These are phyloP conservation scores for Dryococelus australis DNA, from an alignment of 2,888 invertebrate species.

Conservation along the genomic window DNA sequence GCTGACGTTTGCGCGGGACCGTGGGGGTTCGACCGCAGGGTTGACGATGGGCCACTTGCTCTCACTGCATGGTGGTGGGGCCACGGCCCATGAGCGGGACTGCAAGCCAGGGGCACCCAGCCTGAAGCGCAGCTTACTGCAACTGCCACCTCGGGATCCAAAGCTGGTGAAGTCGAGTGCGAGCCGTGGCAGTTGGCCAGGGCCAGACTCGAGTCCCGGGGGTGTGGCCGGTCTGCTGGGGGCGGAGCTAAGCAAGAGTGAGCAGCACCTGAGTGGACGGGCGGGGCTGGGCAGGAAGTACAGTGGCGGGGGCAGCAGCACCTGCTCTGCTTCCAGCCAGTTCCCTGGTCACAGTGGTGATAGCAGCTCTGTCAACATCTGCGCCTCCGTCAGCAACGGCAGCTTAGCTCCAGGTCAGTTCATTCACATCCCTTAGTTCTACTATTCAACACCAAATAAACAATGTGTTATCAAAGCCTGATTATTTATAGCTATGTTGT, in stretches of 20 bases:
- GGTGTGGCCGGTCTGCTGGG: conserved; percentile 57
- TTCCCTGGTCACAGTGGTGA: conserved; percentile 57
- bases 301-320: conserved; percentile 34
- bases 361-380: conserved; percentile 55
- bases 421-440: background rate
- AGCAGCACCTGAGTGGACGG: conserved; percentile 63
- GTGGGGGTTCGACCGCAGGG: conserved; percentile 58
- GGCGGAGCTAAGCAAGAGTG: conserved; percentile 84
- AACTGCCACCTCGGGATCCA: conserved; percentile 74
- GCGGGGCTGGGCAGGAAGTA: conserved; percentile 42
- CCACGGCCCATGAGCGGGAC: conserved; percentile 59
- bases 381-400: conserved; percentile 52
- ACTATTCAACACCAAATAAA: too few species aligned
- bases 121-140: conserved; percentile 67
- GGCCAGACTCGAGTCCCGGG: conserved; percentile 67
- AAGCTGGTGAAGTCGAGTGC: conserved; percentile 79
- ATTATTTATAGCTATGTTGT: too few species aligned
- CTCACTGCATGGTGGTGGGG: conserved; percentile 57
- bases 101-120: conserved; percentile 59
- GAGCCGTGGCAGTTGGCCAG: conserved; percentile 86
- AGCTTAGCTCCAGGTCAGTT: conserved; percentile 56
- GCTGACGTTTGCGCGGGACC: conserved; percentile 91
- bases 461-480: too few species aligned
- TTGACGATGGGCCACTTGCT: conserved; percentile 58
- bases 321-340: conserved; percentile 42